These are phyloP conservation scores for Ciconia stormi DNA, from an alignment of 2,113 vertebrate genomes.

Conservation along the genomic window DNA sequence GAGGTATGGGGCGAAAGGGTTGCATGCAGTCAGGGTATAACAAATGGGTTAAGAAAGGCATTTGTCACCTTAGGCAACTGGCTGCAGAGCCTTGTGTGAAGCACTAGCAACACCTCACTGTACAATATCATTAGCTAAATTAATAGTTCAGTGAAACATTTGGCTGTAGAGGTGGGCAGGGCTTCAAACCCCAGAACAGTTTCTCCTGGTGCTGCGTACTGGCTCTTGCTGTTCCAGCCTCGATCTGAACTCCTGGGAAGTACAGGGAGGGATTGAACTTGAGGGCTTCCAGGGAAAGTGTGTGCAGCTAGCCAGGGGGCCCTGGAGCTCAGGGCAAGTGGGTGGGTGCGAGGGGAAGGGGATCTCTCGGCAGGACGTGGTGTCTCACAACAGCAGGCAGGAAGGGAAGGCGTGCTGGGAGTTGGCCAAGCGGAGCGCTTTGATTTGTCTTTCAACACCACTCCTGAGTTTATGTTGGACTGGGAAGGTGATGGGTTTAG, in stretches of 20 bases:
- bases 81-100: background rate
- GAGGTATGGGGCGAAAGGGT: background rate
- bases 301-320: background rate
- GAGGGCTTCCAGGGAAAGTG: background rate
- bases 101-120: background rate
- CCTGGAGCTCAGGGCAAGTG: fast-evolving
- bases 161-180: background rate
- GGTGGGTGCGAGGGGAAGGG: background rate
- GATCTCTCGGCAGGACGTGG: background rate
- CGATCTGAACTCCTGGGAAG: background rate
- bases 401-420: background rate
- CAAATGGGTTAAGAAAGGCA: background rate
- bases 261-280: background rate
- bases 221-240: background rate
- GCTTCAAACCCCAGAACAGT: background rate
- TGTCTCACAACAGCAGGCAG: background rate
- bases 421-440: background rate
- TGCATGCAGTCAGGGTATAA: fast-evolving
- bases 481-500: background rate
- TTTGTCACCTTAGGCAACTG: background rate
- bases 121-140: background rate
- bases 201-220: background rate
- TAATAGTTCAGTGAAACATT: background rate
- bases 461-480: background rate
- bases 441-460: slow-evolving; percentile 9